Evolutionary conservation across 2,797 vertebrate species (phyloP), one percentile per base, ranked within the genome.

Genomic region (Scolopax rusticola): DNA sequence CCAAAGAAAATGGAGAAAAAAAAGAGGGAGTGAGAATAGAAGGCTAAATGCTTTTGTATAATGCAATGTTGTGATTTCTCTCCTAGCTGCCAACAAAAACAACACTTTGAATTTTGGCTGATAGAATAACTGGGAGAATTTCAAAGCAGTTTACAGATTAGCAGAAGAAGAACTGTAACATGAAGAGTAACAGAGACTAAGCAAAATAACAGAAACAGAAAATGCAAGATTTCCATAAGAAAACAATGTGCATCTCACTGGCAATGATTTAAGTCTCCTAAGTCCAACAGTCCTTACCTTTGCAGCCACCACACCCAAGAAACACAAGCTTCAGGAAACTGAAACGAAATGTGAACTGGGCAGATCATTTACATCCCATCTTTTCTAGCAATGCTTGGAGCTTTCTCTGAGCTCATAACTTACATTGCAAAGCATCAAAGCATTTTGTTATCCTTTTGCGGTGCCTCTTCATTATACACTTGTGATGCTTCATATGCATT

Each of bases 101-200:
- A 70, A 48, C 21, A 11, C 53, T 96, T 84, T 43, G 33, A 80
- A 84, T 89, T 93, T 91, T 95, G 74, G 70, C 70, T 90, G 80
- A 57, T 95, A 89, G 86, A 67, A 90, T 71, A 64, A 1, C 74
- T 28, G 86, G 64, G 82, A 87, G 70, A 82, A 60, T 96, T 94
- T 92, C 69, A 95, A 95, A 93, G 78, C 51, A n/a, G 13, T 67
- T 81, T 88, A 53, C 17, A 45, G 71, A 93, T 93, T 74, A 97
- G 45, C 74, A 64, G 77, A 87, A 69, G 40, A 91, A 51, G 45
- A 88, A 87, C 51, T 18, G 56, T 43, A 83, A 77, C 32, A 27
- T 40, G 77, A 88, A 64, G 12, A 90, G 41, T n/a, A 83, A 47
- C 32, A 71, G 60, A 82, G 84, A 74, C 30, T 40, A 40, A 57